Evolutionary conservation across 2,113 vertebrate genomes (phyloP).

Genomic region (Podilymbus podiceps): DNA sequence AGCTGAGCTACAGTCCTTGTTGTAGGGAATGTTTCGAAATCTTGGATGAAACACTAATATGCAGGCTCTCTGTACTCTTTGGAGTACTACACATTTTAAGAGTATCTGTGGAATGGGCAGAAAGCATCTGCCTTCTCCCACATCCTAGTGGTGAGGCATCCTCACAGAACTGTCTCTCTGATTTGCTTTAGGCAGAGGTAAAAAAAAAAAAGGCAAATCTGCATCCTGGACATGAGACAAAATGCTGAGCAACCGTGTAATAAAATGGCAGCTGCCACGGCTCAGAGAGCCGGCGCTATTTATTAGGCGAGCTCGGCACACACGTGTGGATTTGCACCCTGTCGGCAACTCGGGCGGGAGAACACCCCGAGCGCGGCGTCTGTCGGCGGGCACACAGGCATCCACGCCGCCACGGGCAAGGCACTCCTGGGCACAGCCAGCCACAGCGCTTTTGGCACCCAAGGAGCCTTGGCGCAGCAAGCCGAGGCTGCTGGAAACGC

Average conservation of each 20-base stretch:
- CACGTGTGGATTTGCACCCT: fast-evolving
- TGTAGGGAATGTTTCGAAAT: neutral
- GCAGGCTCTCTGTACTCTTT: neutral
- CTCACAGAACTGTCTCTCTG: neutral
- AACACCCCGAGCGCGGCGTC: fast-evolving
- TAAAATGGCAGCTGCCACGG: neutral
- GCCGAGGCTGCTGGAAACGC: neutral
- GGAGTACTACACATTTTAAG: neutral
- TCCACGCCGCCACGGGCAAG: neutral
- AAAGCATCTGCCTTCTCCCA: neutral
- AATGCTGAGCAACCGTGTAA: neutral
- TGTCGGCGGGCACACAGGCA: fast-evolving
- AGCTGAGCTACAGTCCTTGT: neutral
- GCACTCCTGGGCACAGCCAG: neutral
- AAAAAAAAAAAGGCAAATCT: fast-evolving
- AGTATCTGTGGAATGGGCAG: neutral
- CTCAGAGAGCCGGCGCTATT: fast-evolving
- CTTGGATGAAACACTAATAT: neutral
- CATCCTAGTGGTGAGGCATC: neutral
- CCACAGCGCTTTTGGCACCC: fast-evolving
- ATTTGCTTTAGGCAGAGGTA: neutral
- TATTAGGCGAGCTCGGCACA: fast-evolving
- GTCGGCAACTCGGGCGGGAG: fast-evolving
- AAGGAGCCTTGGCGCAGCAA: fast-evolving
- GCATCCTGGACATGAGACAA: neutral